These are phyloP conservation scores for Priocnemis perturbator DNA, from an alignment of 2,888 invertebrate species.

Conservation along the genomic window DNA sequence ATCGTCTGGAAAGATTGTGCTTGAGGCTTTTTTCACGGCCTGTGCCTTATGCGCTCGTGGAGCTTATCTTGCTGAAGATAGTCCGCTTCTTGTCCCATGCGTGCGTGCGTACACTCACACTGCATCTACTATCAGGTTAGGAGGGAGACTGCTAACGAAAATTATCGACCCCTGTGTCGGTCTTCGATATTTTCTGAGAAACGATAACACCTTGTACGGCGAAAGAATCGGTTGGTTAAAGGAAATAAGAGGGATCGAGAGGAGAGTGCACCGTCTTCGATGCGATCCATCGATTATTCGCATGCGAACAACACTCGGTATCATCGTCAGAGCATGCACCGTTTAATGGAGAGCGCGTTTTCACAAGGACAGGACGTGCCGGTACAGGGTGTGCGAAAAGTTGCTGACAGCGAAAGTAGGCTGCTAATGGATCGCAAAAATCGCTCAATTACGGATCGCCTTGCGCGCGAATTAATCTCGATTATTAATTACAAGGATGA, in stretches of 20 bases:
- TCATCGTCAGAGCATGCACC: conserved; percentile 29
- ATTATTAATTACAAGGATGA: too few relatives aligned
- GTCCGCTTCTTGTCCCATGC: too few relatives aligned
- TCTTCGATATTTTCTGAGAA: conserved; percentile 39
- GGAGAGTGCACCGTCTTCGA: not conserved
- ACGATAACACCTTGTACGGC: conserved; percentile 19
- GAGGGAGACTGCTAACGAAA: conserved; percentile 20
- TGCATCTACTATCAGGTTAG: too few relatives aligned
- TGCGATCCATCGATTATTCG: conserved; percentile 39
- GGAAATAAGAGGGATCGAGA: too few relatives aligned
- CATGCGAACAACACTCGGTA: conserved; percentile 50
- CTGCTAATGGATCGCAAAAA: not conserved
- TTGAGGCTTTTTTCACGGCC: too few relatives aligned
- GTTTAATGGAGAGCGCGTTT: conserved; percentile 53
- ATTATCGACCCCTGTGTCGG: conserved; percentile 40
- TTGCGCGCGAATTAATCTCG: too few relatives aligned
- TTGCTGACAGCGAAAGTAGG: not conserved
- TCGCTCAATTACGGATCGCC: too few relatives aligned
- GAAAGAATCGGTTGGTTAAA: not conserved
- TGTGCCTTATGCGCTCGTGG: too few relatives aligned
- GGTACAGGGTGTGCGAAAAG: not conserved
- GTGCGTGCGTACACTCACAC: too few relatives aligned
- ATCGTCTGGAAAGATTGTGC: too few relatives aligned
- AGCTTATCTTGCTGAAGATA: too few relatives aligned
- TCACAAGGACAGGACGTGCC: conserved; percentile 27